These are phyloP conservation scores for Crenuchus spilurus DNA, from an alignment of 2,797 vertebrate species.

Conservation along the genomic window DNA sequence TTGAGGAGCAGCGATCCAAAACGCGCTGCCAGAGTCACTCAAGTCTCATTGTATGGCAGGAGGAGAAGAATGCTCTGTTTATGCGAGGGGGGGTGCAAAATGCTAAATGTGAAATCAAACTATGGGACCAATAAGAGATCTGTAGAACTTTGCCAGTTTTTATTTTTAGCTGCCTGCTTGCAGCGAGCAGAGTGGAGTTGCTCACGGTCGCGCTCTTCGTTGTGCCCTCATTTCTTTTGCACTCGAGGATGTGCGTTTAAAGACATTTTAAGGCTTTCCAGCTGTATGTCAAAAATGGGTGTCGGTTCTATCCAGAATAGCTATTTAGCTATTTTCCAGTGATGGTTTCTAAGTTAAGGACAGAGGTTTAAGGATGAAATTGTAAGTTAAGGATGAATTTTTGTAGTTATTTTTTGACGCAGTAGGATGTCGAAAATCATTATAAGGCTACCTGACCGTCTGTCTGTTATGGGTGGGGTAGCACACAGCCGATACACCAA, in stretches of 20 bases:
- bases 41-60: constrained; percentile 84
- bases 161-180: constrained; percentile 81
- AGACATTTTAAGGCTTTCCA: constrained; percentile 41
- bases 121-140: constrained; percentile 84
- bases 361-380: not conserved
- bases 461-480: constrained; percentile 25
- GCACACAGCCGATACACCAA: constrained; percentile 25
- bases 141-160: constrained; percentile 82
- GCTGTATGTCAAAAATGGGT: constrained; percentile 5
- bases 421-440: constrained; percentile 15
- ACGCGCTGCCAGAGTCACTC: constrained; percentile 87
- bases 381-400: not conserved
- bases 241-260: constrained; percentile 20
- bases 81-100: constrained; percentile 78
- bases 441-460: constrained; percentile 34
- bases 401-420: not conserved
- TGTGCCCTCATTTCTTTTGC: constrained; percentile 31
- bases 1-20: constrained; percentile 86
- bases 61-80: constrained; percentile 85
- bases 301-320: not conserved
- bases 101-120: constrained; percentile 86
- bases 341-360: too few species aligned
- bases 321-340: not conserved
- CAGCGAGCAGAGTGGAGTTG: constrained; percentile 71
- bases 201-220: constrained; percentile 31